Evolutionary conservation across 1,140 invertebrate species (phyloP).

Genomic region (Drosophila saltans): DNA sequence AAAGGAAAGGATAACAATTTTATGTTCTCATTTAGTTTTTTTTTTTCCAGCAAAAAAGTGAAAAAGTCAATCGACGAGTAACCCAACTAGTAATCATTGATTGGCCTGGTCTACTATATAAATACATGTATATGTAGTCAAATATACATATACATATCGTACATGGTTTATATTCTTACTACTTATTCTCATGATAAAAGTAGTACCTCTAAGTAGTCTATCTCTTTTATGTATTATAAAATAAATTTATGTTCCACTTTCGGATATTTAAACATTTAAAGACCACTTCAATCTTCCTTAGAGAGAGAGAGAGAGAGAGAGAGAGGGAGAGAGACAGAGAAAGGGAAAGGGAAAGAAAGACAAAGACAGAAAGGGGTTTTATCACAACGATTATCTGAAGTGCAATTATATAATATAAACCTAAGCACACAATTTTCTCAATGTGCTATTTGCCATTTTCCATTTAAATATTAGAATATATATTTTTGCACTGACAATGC

Average conservation of each 20-base stretch:
- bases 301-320: neutral
- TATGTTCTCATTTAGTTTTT: too few species aligned
- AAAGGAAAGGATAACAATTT: too few species aligned
- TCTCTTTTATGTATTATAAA: neutral
- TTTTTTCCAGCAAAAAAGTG: too few species aligned
- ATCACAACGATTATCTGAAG: slow-evolving; percentile 20
- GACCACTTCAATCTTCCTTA: neutral
- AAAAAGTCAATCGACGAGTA: too few species aligned
- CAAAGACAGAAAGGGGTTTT: neutral
- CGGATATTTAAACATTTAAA: neutral
- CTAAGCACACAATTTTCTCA: slow-evolving; percentile 47
- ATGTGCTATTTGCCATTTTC: slow-evolving; percentile 50
- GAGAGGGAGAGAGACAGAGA: neutral
- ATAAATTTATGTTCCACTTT: neutral
- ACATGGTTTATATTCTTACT: too few species aligned
- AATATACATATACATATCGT: too few species aligned
- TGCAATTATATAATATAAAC: slow-evolving; percentile 47
- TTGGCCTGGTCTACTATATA: too few species aligned
- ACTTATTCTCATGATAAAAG: too few species aligned
- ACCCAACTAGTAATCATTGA: too few species aligned
- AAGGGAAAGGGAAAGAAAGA: too few species aligned
- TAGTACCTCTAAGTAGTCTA: too few species aligned
- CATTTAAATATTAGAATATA: slow-evolving; percentile 78
- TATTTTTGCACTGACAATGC: slow-evolving; percentile 40
- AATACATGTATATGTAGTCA: too few species aligned